Base-by-base conservation (phyloP, 2,888 invertebrate genomes). In the Sericinus montela region DNA sequence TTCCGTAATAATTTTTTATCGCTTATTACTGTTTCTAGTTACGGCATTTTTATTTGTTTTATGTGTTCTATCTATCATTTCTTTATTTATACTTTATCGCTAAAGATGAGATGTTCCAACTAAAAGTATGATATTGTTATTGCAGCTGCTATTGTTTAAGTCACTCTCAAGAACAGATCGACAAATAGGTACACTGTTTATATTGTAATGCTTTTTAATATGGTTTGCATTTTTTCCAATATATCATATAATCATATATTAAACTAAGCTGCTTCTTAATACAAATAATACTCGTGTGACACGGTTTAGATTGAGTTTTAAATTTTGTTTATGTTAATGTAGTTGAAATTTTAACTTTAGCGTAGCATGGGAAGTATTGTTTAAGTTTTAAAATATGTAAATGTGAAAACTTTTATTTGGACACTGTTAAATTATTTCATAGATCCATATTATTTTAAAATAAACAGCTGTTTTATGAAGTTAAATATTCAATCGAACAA, bases 101-200 rank as follows among this genome's bases (percentile, higher is more conserved):
- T 47, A 30, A 45, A 52, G 43, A 40, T 49, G 38, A 56, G 54
- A 59, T 70, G 67, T 75, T 69, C 65, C 69, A 65, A 82, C 72
- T 83, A 80, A 83, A 82, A 53, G 39, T 57, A 58, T 56, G 65
- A 69, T 73, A 64, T 86, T 85, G 63, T 78, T 62, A 67, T 88
- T 88, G 68, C 88, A 88, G 88, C 87, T 88, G 88, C 87, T 88
- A 87, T 88, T 88, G 88, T 69, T 84, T 88, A 85, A 88, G 85
- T 83, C 88, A 88, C 85, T 80, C 85, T 66, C 78, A 78, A 82
- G 86, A 86, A 77, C 81, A 75, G 61, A 76, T 73, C 85, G 65
- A 67, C 73, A 80, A 87, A 85, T 88, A 88, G 88, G 88, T 88
- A 88, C 83, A 85, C 70, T 66, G 11, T 59, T 80, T 76, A 67